These are phyloP conservation scores for Aphrophora alni DNA, from an alignment of 2,888 invertebrate genomes.

Conservation along the genomic window DNA sequence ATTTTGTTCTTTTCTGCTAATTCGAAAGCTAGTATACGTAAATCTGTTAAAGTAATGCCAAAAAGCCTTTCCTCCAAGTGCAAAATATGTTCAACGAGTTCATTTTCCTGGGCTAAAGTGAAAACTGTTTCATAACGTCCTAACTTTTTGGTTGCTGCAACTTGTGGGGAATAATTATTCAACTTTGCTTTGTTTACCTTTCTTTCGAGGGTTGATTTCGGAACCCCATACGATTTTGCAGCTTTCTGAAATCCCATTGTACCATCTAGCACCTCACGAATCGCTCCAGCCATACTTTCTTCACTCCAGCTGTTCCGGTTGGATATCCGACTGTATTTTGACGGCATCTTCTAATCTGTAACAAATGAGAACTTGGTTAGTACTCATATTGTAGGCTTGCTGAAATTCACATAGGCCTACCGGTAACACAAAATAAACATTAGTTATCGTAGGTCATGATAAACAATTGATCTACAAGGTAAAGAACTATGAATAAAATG, in stretches of 20 bases:
- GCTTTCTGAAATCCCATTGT: conserved; percentile 14
- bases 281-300: not conserved
- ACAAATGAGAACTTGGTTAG: conserved; percentile 16
- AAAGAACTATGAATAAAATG: too few relatives aligned
- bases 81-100: conserved; percentile 31
- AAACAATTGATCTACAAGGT: not conserved
- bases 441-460: conserved; percentile 10
- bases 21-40: conserved; percentile 39
- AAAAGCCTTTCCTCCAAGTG: conserved; percentile 34
- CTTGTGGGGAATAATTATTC: not conserved
- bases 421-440: conserved; percentile 2
- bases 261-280: not conserved
- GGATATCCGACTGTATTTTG: not conserved
- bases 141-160: conserved; percentile 20
- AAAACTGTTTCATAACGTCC: conserved; percentile 35
- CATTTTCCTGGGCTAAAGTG: conserved; percentile 30
- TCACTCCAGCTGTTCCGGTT: not conserved
- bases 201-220: conserved; percentile 32
- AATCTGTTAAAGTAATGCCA: conserved; percentile 41
- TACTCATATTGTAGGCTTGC: conserved; percentile 27
- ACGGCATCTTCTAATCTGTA: conserved; percentile 19
- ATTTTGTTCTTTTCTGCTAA: conserved; percentile 43
- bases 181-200: conserved; percentile 11
- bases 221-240: conserved; percentile 23
- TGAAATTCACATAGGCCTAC: too few relatives aligned